These are phyloP conservation scores for Actinia tenebrosa DNA, from an alignment of 64 coral and sea anemone genomes.

Conservation along the genomic window DNA sequence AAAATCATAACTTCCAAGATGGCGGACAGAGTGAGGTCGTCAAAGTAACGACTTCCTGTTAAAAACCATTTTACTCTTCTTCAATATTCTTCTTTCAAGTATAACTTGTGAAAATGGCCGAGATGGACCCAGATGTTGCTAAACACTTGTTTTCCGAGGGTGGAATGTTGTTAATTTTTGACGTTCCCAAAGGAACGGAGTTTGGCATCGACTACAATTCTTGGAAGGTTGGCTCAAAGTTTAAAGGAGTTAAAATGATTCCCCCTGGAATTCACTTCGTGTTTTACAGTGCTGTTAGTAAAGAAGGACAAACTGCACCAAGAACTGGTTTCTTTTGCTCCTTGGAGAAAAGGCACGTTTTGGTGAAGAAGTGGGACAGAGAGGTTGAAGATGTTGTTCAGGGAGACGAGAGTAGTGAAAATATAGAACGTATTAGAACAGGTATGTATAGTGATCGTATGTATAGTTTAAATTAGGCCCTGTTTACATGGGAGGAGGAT, in stretches of 20 bases:
- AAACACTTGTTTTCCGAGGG: slow-evolving; percentile 64
- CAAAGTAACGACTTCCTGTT: background rate
- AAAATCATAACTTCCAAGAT: background rate
- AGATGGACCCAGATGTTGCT: slow-evolving; percentile 73
- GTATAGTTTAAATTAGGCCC: too few relatives aligned
- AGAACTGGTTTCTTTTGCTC: slow-evolving; percentile 85
- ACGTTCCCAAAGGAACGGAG: slow-evolving; percentile 80
- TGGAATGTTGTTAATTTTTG: slow-evolving; percentile 55
- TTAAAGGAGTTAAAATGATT: slow-evolving; percentile 97
- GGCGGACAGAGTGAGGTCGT: background rate
- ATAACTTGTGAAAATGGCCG: background rate
- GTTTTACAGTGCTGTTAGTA: slow-evolving; percentile 70
- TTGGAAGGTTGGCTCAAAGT: slow-evolving; percentile 75
- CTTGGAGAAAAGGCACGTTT: slow-evolving; percentile 50
- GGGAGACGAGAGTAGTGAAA: slow-evolving; percentile 48
- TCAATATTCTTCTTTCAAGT: background rate
- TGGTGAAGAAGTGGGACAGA: slow-evolving; percentile 76
- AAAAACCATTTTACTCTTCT: background rate
- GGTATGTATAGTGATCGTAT: background rate
- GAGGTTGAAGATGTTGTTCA: slow-evolving; percentile 60
- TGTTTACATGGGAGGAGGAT: too few relatives aligned
- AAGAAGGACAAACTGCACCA: slow-evolving; percentile 71
- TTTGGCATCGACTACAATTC: slow-evolving; percentile 95
- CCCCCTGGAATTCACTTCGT: slow-evolving; percentile 88
- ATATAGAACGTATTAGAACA: slow-evolving; percentile 45